Evolutionary conservation across 2,888 invertebrate species (phyloP).

Genomic region (Cenopis cana): DNA sequence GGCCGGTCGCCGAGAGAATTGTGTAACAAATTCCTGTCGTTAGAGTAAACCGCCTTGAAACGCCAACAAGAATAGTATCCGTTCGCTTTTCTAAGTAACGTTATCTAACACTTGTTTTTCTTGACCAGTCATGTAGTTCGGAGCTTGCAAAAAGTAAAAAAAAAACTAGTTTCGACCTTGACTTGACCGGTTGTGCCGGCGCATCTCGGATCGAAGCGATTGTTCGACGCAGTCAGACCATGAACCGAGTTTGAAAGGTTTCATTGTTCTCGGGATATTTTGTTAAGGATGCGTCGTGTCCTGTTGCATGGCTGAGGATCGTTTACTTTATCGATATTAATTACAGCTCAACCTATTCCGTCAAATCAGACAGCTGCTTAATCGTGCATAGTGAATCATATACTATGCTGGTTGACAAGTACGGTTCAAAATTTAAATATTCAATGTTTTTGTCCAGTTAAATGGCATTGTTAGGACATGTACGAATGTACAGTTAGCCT

Average conservation of each 20-base stretch:
- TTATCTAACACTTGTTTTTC: slow-evolving; percentile 68
- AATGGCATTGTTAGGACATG: slow-evolving; percentile 51
- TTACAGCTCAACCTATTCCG: slow-evolving; percentile 8
- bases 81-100: slow-evolving; percentile 71
- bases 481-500: slow-evolving; percentile 55
- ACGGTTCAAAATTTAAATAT: slow-evolving; percentile 35
- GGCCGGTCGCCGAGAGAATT: slow-evolving; percentile 68
- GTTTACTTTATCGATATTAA: slow-evolving; percentile 28
- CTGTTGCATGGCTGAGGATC: slow-evolving; percentile 15
- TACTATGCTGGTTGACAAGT: slow-evolving; percentile 18
- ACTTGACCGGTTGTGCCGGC: slow-evolving; percentile 50
- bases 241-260: slow-evolving; percentile 52
- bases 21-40: slow-evolving; percentile 76
- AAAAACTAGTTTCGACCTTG: slow-evolving; percentile 61
- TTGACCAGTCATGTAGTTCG: slow-evolving; percentile 53
- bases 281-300: slow-evolving; percentile 31
- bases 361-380: slow-evolving; percentile 4
- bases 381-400: slow-evolving; percentile 24
- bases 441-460: slow-evolving; percentile 30
- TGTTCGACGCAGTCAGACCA: slow-evolving; percentile 58
- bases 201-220: slow-evolving; percentile 56
- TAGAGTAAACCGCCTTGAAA: slow-evolving; percentile 80
- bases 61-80: slow-evolving; percentile 70
- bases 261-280: slow-evolving; percentile 43
- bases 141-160: slow-evolving; percentile 56